Conservation (phyloP, 2,113 vertebrate genomes). For the Neotragus moschatus region DNA sequence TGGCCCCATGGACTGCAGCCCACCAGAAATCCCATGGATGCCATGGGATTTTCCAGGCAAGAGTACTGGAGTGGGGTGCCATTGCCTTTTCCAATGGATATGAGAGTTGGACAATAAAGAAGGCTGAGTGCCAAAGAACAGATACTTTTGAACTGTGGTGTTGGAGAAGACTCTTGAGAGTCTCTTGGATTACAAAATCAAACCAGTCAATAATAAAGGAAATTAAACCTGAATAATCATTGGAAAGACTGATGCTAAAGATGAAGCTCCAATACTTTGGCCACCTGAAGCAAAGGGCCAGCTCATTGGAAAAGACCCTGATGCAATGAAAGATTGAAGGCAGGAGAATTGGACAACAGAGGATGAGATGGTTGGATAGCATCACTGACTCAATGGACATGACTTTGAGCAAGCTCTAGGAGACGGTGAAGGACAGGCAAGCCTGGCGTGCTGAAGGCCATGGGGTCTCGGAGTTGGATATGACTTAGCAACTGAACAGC, state of each 20-base stretch:
- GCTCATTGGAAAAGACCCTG: background rate
- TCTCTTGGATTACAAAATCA: background rate
- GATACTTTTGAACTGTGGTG: background rate
- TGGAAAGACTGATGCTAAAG: background rate
- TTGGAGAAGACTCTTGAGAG: background rate
- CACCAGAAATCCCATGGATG: no score
- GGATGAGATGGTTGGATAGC: background rate
- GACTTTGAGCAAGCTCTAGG: background rate
- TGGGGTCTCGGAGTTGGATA: background rate
- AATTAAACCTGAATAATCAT: background rate
- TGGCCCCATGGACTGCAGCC: no score
- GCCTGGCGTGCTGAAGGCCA: background rate
- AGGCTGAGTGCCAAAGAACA: accelerated
- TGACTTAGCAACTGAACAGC: background rate
- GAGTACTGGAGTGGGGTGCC: no score
- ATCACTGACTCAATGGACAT: background rate
- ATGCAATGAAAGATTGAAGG: background rate
- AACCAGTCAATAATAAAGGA: background rate
- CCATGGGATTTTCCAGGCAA: no score
- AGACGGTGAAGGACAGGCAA: background rate
- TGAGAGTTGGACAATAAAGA: background rate
- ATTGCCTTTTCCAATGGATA: no score
- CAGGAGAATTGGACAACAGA: background rate
- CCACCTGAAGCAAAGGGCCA: background rate
- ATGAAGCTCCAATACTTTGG: background rate